phyloP scores from a whole-genome alignment of 2,888 invertebrate genomes.

The Homarus gammarus region DNA sequence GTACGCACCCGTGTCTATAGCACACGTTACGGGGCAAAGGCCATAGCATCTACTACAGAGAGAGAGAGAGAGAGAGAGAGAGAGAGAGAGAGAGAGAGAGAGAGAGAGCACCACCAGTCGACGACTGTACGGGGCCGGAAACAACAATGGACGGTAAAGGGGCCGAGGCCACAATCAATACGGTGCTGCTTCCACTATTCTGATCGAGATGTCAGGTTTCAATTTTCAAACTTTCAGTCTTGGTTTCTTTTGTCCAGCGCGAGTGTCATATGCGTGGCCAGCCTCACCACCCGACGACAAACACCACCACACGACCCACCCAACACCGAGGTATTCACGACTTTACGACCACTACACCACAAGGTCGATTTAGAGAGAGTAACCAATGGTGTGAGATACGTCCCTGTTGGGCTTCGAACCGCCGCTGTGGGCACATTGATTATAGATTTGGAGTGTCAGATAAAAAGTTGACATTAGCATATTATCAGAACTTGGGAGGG shows the following conservation, averaged over 20 bases:
- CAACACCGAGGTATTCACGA: too few species aligned
- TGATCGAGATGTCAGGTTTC: slow-evolving; percentile 73
- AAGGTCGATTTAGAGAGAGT: neutral
- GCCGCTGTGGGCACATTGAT: slow-evolving; percentile 68
- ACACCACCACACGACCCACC: too few species aligned
- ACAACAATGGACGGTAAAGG: neutral
- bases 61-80: too few species aligned
- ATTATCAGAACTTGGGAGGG: slow-evolving; percentile 66
- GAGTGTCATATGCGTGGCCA: slow-evolving; percentile 73
- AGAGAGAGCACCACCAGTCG: neutral
- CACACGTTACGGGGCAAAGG: too few species aligned
- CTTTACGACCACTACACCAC: neutral
- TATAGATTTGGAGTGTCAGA: slow-evolving; percentile 75
- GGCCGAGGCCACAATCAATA: slow-evolving; percentile 44
- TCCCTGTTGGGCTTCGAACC: slow-evolving; percentile 5
- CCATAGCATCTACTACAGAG: too few species aligned
- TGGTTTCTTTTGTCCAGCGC: slow-evolving; percentile 64
- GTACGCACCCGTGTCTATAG: too few species aligned
- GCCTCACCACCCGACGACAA: neutral
- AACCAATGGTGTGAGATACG: neutral
- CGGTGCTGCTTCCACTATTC: slow-evolving; percentile 36
- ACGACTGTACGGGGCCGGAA: neutral
- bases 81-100: neutral
- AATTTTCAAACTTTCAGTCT: slow-evolving; percentile 71
- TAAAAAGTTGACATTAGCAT: slow-evolving; percentile 74